These are phyloP conservation scores for Epizoanthus stellaris DNA, from an alignment of 92 coral and sea anemone species.

Conservation along the genomic window DNA sequence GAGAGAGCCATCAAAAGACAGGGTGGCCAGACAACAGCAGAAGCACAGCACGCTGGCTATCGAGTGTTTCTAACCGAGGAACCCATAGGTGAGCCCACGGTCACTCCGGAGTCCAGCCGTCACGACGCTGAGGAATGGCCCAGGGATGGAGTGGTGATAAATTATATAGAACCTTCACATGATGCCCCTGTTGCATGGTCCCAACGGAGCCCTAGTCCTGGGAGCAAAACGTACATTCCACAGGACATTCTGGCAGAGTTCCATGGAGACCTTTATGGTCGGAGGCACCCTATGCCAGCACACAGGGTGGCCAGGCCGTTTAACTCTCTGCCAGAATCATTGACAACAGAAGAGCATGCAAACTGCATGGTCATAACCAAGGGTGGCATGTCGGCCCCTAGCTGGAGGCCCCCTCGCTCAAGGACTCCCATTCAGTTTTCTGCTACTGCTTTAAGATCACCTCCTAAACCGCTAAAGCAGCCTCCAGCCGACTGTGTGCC, in stretches of 20 bases:
- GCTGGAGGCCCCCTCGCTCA: conserved; percentile 87
- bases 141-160: conserved; percentile 59
- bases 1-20: not conserved
- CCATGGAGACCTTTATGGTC: conserved; percentile 73
- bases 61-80: conserved; percentile 81
- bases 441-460: conserved; percentile 75
- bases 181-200: conserved; percentile 30
- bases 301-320: conserved; percentile 10
- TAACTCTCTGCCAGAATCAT: conserved; percentile 39
- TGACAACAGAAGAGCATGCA: conserved; percentile 30
- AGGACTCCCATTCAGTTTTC: conserved; percentile 83
- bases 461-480: conserved; percentile 80
- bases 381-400: conserved; percentile 68
- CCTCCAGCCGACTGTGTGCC: conserved; percentile 82
- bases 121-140: conserved; percentile 62
- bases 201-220: conserved; percentile 82
- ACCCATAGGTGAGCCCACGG: conserved; percentile 46
- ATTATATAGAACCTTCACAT: conserved; percentile 51
- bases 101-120: conserved; percentile 35
- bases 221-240: conserved; percentile 80
- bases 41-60: conserved; percentile 43
- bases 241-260: conserved; percentile 80
- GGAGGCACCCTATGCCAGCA: not conserved
- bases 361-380: conserved; percentile 50
- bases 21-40: not conserved